These are phyloP conservation scores for Gastracanthus pulcherrimus DNA, from an alignment of 2,888 invertebrate genomes.

Conservation along the genomic window DNA sequence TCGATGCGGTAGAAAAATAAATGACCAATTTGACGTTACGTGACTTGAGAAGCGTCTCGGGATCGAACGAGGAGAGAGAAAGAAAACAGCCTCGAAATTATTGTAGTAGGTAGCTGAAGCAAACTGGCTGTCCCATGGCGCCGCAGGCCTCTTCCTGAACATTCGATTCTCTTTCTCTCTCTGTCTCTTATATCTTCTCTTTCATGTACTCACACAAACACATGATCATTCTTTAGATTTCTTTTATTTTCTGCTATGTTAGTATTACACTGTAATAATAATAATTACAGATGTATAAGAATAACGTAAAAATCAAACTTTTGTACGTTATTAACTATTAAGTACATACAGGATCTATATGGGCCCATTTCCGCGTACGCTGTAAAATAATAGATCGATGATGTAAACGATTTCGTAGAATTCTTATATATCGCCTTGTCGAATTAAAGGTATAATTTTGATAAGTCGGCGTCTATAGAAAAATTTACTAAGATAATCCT, in stretches of 20 bases:
- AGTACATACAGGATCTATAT: neutral
- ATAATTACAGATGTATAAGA: no score
- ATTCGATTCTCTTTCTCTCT: neutral
- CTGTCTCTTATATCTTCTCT: neutral
- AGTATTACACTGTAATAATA: no score
- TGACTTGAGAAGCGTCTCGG: slow-evolving; percentile 67
- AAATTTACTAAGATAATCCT: no score
- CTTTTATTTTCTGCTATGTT: no score
- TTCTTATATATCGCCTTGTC: no score
- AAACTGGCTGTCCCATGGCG: slow-evolving; percentile 34
- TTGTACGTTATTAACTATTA: neutral
- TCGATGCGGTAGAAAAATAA: slow-evolving; percentile 67
- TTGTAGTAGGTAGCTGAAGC: neutral
- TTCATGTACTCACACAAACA: no score
- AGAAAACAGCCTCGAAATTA: neutral
- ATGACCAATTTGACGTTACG: slow-evolving; percentile 71
- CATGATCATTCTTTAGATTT: no score
- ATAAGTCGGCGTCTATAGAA: no score
- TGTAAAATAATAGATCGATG: no score
- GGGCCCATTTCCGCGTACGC: neutral
- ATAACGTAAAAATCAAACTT: neutral
- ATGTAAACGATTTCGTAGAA: no score
- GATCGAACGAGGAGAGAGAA: slow-evolving; percentile 4
- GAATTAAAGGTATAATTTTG: no score
- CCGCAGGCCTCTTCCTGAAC: slow-evolving; percentile 17